Percentiles rank a stretch among this genome's conserved stretches.
Evolutionary conservation across 1,140 invertebrate species (phyloP).

Genomic region (Zaprionus taronus): DNA sequence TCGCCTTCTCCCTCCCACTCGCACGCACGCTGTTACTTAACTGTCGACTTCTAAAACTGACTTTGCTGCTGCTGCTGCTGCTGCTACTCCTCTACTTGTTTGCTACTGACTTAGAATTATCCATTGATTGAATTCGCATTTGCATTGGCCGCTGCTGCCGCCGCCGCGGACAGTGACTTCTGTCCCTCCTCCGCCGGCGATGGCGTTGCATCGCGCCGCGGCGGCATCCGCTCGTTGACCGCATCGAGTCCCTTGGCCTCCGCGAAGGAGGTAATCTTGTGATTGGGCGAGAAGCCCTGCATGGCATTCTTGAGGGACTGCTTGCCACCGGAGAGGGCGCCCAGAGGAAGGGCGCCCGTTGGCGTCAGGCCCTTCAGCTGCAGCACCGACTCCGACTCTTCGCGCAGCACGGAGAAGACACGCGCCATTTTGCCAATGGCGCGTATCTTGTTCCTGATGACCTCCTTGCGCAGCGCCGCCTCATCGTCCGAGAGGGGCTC

Average conservation of each 20-base stretch:
- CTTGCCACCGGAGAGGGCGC: constrained; percentile 98
- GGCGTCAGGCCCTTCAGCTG: constrained; percentile 99
- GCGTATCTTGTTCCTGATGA: constrained; percentile 99
- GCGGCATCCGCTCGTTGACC: constrained; percentile 99
- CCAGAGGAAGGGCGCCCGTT: constrained; percentile 98
- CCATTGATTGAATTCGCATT: constrained; percentile 84
- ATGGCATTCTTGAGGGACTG: constrained; percentile 98
- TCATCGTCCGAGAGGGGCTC: constrained; percentile 85
- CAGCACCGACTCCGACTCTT: constrained; percentile 99
- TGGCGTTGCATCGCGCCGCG: constrained; percentile 93
- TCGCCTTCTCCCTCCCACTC: constrained; percentile 52
- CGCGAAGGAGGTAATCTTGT: constrained; percentile 99
- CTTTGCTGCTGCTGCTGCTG: constrained; percentile 24
- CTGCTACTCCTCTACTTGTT: constrained; percentile 14
- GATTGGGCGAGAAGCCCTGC: constrained; percentile 98
- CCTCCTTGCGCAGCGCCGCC: constrained; percentile 98
- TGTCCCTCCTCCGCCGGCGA: constrained; percentile 82
- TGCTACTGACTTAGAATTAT: constrained; percentile 79
- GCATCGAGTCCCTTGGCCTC: constrained; percentile 99
- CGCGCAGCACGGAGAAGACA: constrained; percentile 87
- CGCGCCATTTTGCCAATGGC: constrained; percentile 99
- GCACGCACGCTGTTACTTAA: constrained; percentile 51
- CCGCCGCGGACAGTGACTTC: constrained; percentile 72
- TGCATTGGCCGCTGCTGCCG: constrained; percentile 80
- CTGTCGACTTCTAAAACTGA: constrained; percentile 67